phyloP scores from a whole-genome alignment of 2,888 invertebrate species.

The Sminthurides aquaticus region DNA sequence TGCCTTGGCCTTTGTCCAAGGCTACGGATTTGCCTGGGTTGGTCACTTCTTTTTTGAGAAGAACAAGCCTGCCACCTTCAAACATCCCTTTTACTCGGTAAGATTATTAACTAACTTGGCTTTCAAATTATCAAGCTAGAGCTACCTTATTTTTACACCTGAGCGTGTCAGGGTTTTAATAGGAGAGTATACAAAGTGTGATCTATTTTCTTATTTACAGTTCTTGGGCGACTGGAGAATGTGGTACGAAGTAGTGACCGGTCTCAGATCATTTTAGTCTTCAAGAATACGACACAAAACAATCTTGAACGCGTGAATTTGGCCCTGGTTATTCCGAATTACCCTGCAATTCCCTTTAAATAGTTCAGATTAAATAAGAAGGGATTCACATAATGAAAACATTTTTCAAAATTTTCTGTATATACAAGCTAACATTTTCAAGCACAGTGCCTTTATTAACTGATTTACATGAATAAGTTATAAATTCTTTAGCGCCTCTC shows the following conservation, averaged over 20 bases:
- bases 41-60: slow-evolving; percentile 40
- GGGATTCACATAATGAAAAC: neutral
- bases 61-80: slow-evolving; percentile 40
- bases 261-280: slow-evolving; percentile 26
- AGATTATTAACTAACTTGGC: slow-evolving; percentile 22
- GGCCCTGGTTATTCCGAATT: no score
- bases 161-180: neutral
- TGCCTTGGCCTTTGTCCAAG: slow-evolving; percentile 27
- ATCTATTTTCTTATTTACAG: slow-evolving; percentile 26
- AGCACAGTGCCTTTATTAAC: no score
- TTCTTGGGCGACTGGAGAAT: slow-evolving; percentile 34
- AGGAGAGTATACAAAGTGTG: neutral
- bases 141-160: no score
- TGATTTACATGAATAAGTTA: no score
- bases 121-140: no score
- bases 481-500: no score
- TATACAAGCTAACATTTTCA: no score
- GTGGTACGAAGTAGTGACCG: slow-evolving; percentile 35
- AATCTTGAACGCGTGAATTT: no score
- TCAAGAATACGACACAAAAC: no score
- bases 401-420: neutral
- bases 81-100: slow-evolving; percentile 41
- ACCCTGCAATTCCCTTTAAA: no score
- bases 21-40: slow-evolving; percentile 37
- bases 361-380: no score